Evolutionary conservation across 2,888 invertebrate genomes (phyloP).

Genomic region (Amiota minor): DNA sequence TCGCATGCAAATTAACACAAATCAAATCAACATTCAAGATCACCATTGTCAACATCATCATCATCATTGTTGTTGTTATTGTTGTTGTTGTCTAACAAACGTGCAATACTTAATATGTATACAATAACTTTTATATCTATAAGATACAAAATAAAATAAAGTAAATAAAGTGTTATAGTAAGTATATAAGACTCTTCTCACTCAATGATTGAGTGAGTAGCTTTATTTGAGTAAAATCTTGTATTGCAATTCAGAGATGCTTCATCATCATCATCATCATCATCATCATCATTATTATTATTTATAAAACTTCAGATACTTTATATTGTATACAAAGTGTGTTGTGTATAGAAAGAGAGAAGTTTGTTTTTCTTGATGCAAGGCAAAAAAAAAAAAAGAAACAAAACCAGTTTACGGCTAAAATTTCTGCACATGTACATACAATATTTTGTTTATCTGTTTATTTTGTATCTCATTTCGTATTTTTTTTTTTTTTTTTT

Average conservation of each 20-base stretch:
- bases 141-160: too few relatives aligned
- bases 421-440: constrained; percentile 11
- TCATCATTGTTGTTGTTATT: not conserved
- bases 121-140: too few relatives aligned
- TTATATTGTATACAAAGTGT: too few relatives aligned
- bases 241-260: not conserved
- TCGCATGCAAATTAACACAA: constrained; percentile 23
- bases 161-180: too few relatives aligned
- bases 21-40: constrained; percentile 14
- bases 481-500: not conserved
- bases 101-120: too few relatives aligned
- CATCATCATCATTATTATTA: too few relatives aligned
- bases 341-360: too few relatives aligned
- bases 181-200: too few relatives aligned
- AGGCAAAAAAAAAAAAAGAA: not conserved
- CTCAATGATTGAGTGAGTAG: not conserved
- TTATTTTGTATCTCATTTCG: not conserved
- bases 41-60: not conserved
- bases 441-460: not conserved
- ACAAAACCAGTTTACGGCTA: constrained; percentile 12
- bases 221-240: not conserved
- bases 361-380: too few relatives aligned
- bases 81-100: too few relatives aligned
- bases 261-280: constrained; percentile 10
- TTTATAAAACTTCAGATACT: too few relatives aligned